Percentiles rank a stretch among this genome's conserved stretches.
phyloP scores from a whole-genome alignment of 1,140 invertebrate genomes.

The Rhagoletis pomonella region DNA sequence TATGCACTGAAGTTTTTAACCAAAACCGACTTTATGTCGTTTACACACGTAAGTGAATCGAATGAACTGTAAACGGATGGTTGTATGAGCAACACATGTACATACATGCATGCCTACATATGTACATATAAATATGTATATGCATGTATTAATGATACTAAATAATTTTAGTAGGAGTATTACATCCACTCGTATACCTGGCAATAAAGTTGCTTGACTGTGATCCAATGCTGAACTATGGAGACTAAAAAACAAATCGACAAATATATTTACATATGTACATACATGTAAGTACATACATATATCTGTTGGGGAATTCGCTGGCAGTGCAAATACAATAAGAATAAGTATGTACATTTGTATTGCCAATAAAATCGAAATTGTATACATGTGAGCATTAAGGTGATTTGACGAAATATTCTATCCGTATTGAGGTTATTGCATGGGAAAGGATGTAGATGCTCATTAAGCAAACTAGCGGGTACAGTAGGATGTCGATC shows the following conservation, averaged over 20 bases:
- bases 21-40: conserved; percentile 18
- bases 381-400: conserved; percentile 25
- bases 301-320: background rate
- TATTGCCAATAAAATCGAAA: conserved; percentile 36
- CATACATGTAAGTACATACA: background rate
- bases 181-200: conserved; percentile 8
- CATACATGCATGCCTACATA: background rate
- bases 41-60: conserved; percentile 35
- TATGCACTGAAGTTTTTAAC: background rate
- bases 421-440: conserved; percentile 6
- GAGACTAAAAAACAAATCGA: background rate
- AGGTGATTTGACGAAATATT: conserved; percentile 1
- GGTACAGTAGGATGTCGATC: background rate
- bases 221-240: conserved; percentile 27
- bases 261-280: background rate
- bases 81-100: background rate
- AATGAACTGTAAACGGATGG: conserved; percentile 12
- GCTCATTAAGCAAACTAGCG: background rate
- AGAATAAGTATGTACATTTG: background rate
- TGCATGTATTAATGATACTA: background rate
- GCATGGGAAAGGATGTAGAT: conserved; percentile 21
- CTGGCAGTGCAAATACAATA: conserved; percentile 12
- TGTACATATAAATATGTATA: background rate
- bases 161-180: conserved; percentile 18
- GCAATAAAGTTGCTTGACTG: conserved; percentile 15